Evolutionary conservation across 1,140 invertebrate species (phyloP), one percentile per base, ranked within the genome.

Genomic region (Harpegnathos saltator): DNA sequence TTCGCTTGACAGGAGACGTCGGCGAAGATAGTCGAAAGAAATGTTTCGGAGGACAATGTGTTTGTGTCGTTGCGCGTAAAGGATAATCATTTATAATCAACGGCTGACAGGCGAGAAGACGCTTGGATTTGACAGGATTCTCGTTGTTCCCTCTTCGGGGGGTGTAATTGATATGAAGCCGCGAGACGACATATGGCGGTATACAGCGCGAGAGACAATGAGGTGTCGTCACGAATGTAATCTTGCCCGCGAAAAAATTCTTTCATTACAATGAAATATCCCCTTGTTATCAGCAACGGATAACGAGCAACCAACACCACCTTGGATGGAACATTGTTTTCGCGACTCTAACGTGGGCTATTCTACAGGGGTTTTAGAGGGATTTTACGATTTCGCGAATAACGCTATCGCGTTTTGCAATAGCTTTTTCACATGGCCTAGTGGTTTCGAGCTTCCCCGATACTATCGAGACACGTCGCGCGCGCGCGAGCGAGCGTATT

Each of bases 401-500:
- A 26, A 12, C 15, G 2, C 1, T 58, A 44, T 54, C 14, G 12
- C 26, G 12, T 56, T 71, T 80, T 54, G 44, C 65, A 80, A 80
- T 80, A 19, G 22, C 17, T 44, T 38, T 19, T 52, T 29, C 24
- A 19, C 4, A 33, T 77, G 12, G 11, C 26, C 29, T 44, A 33
- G 14, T 75, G 12, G 48, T 12, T 58, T 63, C 22, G 19, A 56
- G 15, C 26, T 71, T 69, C 14, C 26, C 11, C 52, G 19, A 24
- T 29, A 33, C 15, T 24, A 19, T 19, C 15, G 75, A 78, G 66
- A 68, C 22, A 17, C 17, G 52, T 68, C 26, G 50, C 33, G 38
- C 56, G 22, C 63, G 17, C 15, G 4, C 7, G 1, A 50, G 56
- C 75, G 69, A 44, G 69, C 52, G 69, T 58, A 44, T 80, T 58